Conservation (phyloP, 1,140 invertebrate genomes). For the Globodera rostochiensis region DNA sequence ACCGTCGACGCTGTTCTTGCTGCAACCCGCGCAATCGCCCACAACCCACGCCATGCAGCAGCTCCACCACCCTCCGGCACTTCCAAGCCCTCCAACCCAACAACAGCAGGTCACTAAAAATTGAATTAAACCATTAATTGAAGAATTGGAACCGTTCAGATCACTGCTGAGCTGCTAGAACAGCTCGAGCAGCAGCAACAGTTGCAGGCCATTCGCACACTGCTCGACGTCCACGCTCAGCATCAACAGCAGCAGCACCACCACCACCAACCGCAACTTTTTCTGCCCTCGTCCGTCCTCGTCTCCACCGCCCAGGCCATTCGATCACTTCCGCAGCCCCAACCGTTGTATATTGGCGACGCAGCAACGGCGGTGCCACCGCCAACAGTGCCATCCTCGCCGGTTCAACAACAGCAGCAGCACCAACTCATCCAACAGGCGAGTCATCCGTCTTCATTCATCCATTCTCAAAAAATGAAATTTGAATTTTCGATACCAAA, state of each 20-base stretch:
- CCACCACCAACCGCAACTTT: neutral
- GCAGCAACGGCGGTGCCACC: neutral
- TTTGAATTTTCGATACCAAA: neutral
- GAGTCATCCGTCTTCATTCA: neutral
- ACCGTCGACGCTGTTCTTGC: neutral
- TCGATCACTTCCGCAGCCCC: neutral
- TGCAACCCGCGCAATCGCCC: neutral
- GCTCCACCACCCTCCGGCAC: neutral
- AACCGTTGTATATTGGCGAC: slow-evolving; percentile 7
- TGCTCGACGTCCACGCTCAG: slow-evolving; percentile 13
- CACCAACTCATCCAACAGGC: slow-evolving; percentile 29
- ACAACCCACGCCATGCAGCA: neutral
- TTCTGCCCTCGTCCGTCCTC: neutral
- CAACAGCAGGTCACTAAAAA: neutral
- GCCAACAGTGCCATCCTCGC: slow-evolving; percentile 10
- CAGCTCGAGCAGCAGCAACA: slow-evolving; percentile 24
- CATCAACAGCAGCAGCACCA: neutral
- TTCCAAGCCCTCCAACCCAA: neutral
- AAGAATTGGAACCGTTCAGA: neutral
- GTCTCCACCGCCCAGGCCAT: neutral
- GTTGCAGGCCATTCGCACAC: slow-evolving; percentile 14
- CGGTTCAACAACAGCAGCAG: slow-evolving; percentile 11
- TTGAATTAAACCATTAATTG: too few species aligned
- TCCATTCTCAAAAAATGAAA: neutral
- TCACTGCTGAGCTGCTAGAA: slow-evolving; percentile 14